Conservation (phyloP, 2,113 vertebrate genomes). For the Bettongia penicillata region DNA sequence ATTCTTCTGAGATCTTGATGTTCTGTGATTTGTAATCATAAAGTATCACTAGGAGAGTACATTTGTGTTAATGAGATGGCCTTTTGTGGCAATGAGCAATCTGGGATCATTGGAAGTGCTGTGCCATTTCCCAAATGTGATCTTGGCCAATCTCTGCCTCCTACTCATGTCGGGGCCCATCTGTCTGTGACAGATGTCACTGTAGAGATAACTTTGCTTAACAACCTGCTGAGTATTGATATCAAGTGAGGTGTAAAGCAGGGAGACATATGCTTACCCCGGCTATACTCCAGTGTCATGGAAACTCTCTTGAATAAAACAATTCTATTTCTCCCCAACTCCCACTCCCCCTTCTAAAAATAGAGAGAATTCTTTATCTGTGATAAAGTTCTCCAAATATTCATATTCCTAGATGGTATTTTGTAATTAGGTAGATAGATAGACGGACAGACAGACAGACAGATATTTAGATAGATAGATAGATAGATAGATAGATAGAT, state of each 20-base stretch:
- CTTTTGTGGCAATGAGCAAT: slow-evolving; percentile 2
- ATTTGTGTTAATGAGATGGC: slow-evolving; percentile 3
- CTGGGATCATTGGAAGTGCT: neutral
- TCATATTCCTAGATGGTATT: neutral
- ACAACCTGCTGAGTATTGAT: neutral
- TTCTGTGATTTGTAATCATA: slow-evolving; percentile 4
- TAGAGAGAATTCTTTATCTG: neutral
- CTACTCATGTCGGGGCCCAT: neutral
- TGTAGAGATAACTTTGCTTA: slow-evolving; percentile 1
- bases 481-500: too few relatives aligned
- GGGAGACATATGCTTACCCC: neutral
- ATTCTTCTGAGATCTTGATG: neutral
- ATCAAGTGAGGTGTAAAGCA: neutral
- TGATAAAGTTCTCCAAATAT: neutral
- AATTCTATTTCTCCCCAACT: neutral
- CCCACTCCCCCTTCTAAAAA: neutral
- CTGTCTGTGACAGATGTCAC: neutral
- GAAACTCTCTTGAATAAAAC: neutral
- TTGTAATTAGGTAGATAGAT: neutral
- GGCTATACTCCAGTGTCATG: neutral
- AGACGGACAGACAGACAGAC: too few relatives aligned
- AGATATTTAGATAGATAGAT: too few relatives aligned
- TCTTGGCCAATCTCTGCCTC: neutral
- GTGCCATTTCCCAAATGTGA: neutral
- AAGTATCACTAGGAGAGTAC: neutral